These are phyloP conservation scores for Amniataba percoides DNA, from an alignment of 2,797 vertebrate genomes.

Conservation along the genomic window DNA sequence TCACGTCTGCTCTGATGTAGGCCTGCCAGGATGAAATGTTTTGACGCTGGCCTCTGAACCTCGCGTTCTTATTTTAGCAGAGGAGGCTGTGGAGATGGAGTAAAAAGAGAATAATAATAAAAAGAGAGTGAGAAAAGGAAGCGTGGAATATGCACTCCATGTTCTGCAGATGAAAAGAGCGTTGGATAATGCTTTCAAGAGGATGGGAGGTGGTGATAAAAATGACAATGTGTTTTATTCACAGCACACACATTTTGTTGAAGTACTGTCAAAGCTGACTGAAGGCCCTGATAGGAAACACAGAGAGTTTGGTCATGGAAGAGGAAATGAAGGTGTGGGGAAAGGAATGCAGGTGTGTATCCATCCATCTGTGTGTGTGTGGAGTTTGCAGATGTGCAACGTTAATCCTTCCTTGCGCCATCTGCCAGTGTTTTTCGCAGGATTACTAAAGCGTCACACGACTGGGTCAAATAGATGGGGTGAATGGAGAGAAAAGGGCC, in stretches of 20 bases:
- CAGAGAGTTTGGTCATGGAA: background rate
- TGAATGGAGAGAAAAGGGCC: constrained; percentile 30
- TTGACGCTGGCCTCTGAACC: constrained; percentile 33
- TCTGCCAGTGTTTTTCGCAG: constrained; percentile 79
- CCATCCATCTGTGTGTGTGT: constrained; percentile 21
- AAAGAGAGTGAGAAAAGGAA: constrained; percentile 9
- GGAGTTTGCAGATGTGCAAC: constrained; percentile 71
- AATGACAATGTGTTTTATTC: constrained; percentile 53
- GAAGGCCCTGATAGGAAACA: background rate
- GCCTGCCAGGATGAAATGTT: constrained; percentile 47
- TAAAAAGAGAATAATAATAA: constrained; percentile 11
- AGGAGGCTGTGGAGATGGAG: constrained; percentile 17
- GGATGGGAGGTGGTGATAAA: constrained; percentile 38
- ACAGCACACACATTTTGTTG: background rate
- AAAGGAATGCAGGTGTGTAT: constrained; percentile 35
- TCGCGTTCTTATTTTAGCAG: constrained; percentile 44
- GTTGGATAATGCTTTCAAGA: constrained; percentile 38
- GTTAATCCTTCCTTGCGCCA: constrained; percentile 70
- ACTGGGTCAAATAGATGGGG: constrained; percentile 48
- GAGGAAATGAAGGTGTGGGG: constrained; percentile 26
- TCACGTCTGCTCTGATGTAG: constrained; percentile 36
- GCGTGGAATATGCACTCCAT: constrained; percentile 12
- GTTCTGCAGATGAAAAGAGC: constrained; percentile 41
- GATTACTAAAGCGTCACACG: constrained; percentile 64
- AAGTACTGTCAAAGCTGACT: constrained; percentile 1